phyloP scores from a whole-genome alignment of 2,888 invertebrate species.

The Hirtodrosophila cameraria region DNA sequence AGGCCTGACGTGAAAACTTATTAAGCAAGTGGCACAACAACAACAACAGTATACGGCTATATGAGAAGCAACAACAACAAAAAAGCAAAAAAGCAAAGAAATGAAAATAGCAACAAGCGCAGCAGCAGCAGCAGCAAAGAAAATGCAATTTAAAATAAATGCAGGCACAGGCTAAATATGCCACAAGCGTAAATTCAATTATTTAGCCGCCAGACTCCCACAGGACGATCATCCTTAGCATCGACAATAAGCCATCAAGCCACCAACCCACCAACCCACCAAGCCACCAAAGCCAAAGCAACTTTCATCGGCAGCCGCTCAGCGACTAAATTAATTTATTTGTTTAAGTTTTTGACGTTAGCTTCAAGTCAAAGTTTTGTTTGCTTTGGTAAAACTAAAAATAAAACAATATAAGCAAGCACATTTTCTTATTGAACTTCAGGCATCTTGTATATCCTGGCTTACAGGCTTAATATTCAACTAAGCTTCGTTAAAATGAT shows the following conservation, averaged over 20 bases:
- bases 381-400: slow-evolving; percentile 36
- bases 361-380: slow-evolving; percentile 59
- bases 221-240: slow-evolving; percentile 54
- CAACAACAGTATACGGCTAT: too few relatives aligned
- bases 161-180: slow-evolving; percentile 39
- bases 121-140: slow-evolving; percentile 14
- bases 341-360: slow-evolving; percentile 70
- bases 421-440: neutral
- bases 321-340: slow-evolving; percentile 76
- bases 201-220: slow-evolving; percentile 55
- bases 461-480: too few relatives aligned
- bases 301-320: slow-evolving; percentile 33
- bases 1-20: slow-evolving; percentile 51
- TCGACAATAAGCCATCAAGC: slow-evolving; percentile 18
- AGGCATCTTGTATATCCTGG: slow-evolving; percentile 16
- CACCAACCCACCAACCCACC: slow-evolving; percentile 1
- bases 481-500: too few relatives aligned
- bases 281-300: slow-evolving; percentile 6
- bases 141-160: slow-evolving; percentile 63
- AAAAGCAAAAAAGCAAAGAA: slow-evolving; percentile 2
- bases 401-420: slow-evolving; percentile 3
- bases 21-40: slow-evolving; percentile 38
- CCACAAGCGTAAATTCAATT: slow-evolving; percentile 69
- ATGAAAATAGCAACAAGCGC: slow-evolving; percentile 7
- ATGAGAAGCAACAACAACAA: slow-evolving; percentile 2